These are phyloP conservation scores for Arctia plantaginis DNA, from an alignment of 2,888 invertebrate genomes.

Conservation along the genomic window DNA sequence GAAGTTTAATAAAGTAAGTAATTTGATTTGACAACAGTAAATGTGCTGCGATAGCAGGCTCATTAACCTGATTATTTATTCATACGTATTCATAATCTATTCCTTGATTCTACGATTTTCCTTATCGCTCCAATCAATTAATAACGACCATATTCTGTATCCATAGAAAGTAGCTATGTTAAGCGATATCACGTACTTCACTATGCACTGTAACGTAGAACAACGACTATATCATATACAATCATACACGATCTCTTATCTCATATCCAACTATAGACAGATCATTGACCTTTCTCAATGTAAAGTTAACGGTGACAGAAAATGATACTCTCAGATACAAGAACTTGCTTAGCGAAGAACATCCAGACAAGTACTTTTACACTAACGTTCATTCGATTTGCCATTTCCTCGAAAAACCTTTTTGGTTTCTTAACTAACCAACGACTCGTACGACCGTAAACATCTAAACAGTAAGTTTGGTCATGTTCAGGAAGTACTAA, in stretches of 20 bases:
- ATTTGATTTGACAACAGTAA: no score
- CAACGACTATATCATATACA: not conserved
- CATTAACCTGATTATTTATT: conserved; percentile 2
- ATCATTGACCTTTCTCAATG: not conserved
- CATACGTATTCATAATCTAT: not conserved
- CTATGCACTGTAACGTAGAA: not conserved
- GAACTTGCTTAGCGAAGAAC: not conserved
- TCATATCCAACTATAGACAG: not conserved
- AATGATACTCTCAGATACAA: not conserved
- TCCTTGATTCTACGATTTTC: not conserved
- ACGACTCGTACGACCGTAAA: not conserved
- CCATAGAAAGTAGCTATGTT: not conserved
- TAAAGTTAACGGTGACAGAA: not conserved
- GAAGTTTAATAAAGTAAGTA: no score
- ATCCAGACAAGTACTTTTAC: not conserved
- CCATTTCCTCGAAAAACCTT: not conserved
- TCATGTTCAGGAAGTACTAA: not conserved
- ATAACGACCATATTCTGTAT: not conserved
- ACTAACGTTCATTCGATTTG: not conserved
- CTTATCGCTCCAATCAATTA: not conserved
- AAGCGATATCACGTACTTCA: not conserved
- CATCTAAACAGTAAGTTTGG: not conserved
- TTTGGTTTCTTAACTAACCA: not conserved
- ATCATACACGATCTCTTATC: not conserved
- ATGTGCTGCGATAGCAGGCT: not conserved